Evolutionary conservation across 2,113 vertebrate genomes (phyloP), one percentile per base, ranked within the genome.

Genomic region (Buteo buteo): DNA sequence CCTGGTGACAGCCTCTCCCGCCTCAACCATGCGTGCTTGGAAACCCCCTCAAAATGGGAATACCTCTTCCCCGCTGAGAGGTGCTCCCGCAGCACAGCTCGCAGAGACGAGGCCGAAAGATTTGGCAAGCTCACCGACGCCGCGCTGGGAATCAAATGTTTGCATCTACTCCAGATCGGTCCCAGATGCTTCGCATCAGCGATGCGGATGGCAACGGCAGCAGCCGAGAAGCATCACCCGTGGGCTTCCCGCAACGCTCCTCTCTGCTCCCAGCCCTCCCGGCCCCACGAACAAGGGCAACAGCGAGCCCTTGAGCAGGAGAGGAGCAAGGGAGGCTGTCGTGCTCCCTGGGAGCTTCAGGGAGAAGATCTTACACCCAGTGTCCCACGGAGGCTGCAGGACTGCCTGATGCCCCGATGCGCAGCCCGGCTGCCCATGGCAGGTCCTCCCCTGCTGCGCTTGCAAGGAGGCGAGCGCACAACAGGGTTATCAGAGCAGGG

Each of bases 341-440:
- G 0, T 7, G 32, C 4, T 70, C 22, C 34, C n/a, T 0, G 0
- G 28, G 50, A 79, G 57, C 67, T 57, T 32, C 44, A 47, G 69
- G 25, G 44, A 44, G 11, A 72, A 57, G 47, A 67, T 42, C 32
- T 83, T 52, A 32, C 0, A 3, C 16, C 28, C 66, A 14, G 17
- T 18, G 50, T 31, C 50, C 45, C 28, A 31, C 1, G 11, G 44
- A 31, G 17, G 47, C 76, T 32, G 47, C 42, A 19, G 0, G 29
- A 61, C 16, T 44, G 38, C 7, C 20, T 47, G 61, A 16, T 5
- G 34, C 22, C 66, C 44, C 1, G 12, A 42, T 11, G 29, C 6
- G 24, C 66, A 80, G 49, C 7, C 80, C 2, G 10, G n/a, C 44
- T 82, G 42, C 50, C 45, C 26, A 11, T 0, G 6, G 18, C 72